Percentiles rank a stretch among this genome's conserved stretches.
phyloP scores from a whole-genome alignment of 2,888 invertebrate genomes.

The Drosophila falleni region DNA sequence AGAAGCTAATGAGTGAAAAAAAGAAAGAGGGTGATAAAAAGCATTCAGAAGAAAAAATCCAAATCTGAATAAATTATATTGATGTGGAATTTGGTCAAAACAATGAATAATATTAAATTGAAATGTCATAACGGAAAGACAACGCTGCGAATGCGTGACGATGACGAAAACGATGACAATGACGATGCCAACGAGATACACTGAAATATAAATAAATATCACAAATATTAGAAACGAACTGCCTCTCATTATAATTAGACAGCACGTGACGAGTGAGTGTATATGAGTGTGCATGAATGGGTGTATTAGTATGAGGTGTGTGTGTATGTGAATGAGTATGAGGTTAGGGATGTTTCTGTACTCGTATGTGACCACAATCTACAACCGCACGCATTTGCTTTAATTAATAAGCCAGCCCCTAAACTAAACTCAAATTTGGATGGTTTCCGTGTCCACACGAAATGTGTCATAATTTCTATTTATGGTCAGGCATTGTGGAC shows the following conservation, averaged over 20 bases:
- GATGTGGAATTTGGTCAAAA: constrained; percentile 31
- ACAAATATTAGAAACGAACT: constrained; percentile 46
- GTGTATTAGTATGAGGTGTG: neutral
- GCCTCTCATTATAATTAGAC: constrained; percentile 41
- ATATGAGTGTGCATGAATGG: neutral
- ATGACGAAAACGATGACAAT: constrained; percentile 8
- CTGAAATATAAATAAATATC: constrained; percentile 44
- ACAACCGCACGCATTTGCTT: constrained; percentile 69
- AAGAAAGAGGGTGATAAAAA: constrained; percentile 21
- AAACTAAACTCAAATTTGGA: constrained; percentile 40
- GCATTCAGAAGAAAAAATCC: neutral
- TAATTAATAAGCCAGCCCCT: constrained; percentile 73
- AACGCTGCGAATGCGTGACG: constrained; percentile 58
- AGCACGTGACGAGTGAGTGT: constrained; percentile 39
- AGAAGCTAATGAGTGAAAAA: constrained; percentile 38
- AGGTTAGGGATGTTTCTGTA: constrained; percentile 19
- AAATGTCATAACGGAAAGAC: constrained; percentile 35
- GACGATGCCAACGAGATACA: constrained; percentile 41
- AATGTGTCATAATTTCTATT: constrained; percentile 80
- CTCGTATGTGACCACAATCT: constrained; percentile 62
- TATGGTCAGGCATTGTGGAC: constrained; percentile 63
- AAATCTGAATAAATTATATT: constrained; percentile 30
- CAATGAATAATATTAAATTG: constrained; percentile 51
- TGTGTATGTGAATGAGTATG: constrained; percentile 12
- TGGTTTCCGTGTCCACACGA: constrained; percentile 70